These are phyloP conservation scores for Mustelus asterias DNA, from an alignment of 2,113 vertebrate genomes.

Conservation along the genomic window DNA sequence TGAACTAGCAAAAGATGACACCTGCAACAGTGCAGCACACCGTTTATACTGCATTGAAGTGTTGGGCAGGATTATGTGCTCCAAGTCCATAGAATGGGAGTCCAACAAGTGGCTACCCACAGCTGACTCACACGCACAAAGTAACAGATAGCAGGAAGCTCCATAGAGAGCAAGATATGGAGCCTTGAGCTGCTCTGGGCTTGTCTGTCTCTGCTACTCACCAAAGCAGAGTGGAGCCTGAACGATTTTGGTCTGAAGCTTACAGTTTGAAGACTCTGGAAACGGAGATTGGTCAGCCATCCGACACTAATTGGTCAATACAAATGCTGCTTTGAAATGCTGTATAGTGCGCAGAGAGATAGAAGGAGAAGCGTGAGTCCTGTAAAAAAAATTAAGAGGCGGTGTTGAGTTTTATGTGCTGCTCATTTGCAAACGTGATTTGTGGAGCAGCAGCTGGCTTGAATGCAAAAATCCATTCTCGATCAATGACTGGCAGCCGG, in stretches of 20 bases:
- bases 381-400: neutral
- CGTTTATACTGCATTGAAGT: neutral
- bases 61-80: neutral
- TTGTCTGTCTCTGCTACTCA: neutral
- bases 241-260: neutral
- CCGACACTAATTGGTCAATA: neutral
- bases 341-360: neutral
- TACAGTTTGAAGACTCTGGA: neutral
- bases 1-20: neutral
- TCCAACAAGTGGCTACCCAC: neutral
- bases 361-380: neutral
- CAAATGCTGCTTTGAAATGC: neutral
- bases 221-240: neutral
- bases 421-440: slow-evolving; percentile 32
- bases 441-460: neutral
- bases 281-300: neutral
- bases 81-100: neutral
- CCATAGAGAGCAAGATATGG: neutral
- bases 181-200: neutral
- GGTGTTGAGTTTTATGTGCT: neutral
- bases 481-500: neutral
- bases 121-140: neutral
- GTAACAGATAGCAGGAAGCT: neutral
- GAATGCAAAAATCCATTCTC: neutral
- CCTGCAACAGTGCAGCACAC: neutral